Evolutionary conservation across 2,113 vertebrate genomes (phyloP), one percentile per base, ranked within the genome.

Genomic region (Sarotherodon lohbergeri): DNA sequence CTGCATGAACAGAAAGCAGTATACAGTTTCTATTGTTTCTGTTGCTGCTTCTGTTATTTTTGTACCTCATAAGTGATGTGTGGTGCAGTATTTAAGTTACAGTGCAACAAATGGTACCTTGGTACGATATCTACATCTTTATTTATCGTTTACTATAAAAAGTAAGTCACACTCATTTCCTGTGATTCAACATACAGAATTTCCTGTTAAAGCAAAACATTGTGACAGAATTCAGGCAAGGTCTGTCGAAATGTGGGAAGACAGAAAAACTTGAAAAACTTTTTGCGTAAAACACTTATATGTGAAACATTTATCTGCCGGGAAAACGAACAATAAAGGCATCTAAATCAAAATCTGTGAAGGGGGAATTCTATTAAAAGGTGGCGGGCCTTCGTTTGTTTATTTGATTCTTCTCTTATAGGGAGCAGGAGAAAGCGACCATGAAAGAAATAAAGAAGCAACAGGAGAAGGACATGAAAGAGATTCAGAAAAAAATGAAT

Each of bases 401-500:
- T 19, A 50, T 66, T 54, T n/a, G 17, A 54, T 73, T 34, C 4
- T 36, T 39, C 10, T n/a, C 14, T 76, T 27, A 3, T 10, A 95
- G 94, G 13, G 86, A 91, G 6, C 84, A 93, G 55, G 5, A 79
- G 16, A 94, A 92, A 3, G 2, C 39, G 34, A 87, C 81, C 76
- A 89, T 86, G 80, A 95, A 91, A 86, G 93, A 96, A 3, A 16
- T 46, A 17, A 96, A 93, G 73, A 92, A 22, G 32, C 90, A 88
- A 11, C 66, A 36, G 36, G 93, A 94, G 11, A 87, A 93, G 80
- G 91, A 95, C 59, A 95, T 73, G 84, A 96, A 86, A 86, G 94
- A 95, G 1, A 86, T 56, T 52, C 90, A 88, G 88, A 96, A 95
- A 88, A 94, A 34, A 88, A 94, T 94, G 88, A 93, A 92, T 4